phyloP scores from a whole-genome alignment of 2,113 vertebrate genomes.

The Chelonoidis abingdonii region DNA sequence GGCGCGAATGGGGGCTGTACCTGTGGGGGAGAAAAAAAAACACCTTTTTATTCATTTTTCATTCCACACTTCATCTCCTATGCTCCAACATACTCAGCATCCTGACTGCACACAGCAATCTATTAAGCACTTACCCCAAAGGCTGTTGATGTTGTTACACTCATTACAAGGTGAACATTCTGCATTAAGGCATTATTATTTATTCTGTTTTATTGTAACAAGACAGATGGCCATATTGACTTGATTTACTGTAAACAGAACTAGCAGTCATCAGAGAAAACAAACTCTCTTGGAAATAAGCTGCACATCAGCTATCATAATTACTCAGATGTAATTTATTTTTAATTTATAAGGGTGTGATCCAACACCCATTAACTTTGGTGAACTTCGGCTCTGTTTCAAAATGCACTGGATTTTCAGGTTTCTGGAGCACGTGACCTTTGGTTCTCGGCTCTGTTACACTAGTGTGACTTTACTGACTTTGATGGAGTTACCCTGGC shows the following conservation, averaged over 20 bases:
- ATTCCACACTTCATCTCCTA: not conserved
- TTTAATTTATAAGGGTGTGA: not conserved
- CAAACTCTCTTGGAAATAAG: not conserved
- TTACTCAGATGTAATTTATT: not conserved
- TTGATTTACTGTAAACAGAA: not conserved
- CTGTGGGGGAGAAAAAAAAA: not conserved
- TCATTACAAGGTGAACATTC: not conserved
- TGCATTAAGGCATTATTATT: not conserved
- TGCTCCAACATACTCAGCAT: not conserved
- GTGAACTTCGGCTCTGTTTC: not conserved
- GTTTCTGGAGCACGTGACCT: not conserved
- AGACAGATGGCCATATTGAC: not conserved
- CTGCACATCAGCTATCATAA: not conserved
- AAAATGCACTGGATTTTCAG: not conserved
- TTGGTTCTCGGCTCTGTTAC: not conserved
- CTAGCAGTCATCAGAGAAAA: not conserved
- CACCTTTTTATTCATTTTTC: slow-evolving; percentile 17
- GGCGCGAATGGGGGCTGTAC: slow-evolving; percentile 35
- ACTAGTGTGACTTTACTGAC: not conserved
- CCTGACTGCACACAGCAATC: not conserved
- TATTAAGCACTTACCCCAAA: not conserved
- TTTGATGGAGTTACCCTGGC: not conserved
- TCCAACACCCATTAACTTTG: not conserved
- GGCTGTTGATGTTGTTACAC: not conserved
- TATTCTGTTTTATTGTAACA: not conserved